phyloP scores from a whole-genome alignment of 2,888 invertebrate species.

The Kuschelorhynchus macadamiae region DNA sequence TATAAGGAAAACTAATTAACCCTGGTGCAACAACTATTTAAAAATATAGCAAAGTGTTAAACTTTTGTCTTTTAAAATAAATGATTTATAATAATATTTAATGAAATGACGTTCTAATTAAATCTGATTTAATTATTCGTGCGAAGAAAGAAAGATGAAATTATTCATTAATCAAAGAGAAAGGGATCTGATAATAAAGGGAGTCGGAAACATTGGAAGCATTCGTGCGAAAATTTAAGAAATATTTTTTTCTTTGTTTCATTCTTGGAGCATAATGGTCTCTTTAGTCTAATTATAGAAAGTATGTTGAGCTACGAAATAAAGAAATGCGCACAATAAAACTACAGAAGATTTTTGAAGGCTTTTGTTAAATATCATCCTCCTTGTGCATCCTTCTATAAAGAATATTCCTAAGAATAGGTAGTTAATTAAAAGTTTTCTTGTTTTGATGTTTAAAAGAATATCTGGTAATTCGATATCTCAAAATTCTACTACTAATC shows the following conservation, averaged over 20 bases:
- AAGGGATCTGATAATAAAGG: conserved; percentile 24
- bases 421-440: too few species aligned
- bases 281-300: conserved; percentile 18
- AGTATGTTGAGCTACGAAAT: conserved; percentile 11
- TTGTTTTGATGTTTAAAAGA: too few species aligned
- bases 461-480: too few species aligned
- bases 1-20: too few species aligned
- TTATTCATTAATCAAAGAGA: conserved; percentile 28
- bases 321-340: conserved; percentile 14
- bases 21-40: too few species aligned
- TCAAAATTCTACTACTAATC: too few species aligned
- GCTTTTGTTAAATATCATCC: too few species aligned
- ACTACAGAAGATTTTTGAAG: too few species aligned
- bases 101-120: conserved; percentile 20
- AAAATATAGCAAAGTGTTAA: too few species aligned
- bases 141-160: conserved; percentile 14
- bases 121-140: conserved; percentile 12
- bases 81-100: background rate
- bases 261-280: conserved; percentile 5
- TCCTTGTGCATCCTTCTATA: too few species aligned
- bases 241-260: conserved; percentile 14
- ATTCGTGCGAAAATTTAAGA: conserved; percentile 21
- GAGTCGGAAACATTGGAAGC: conserved; percentile 8
- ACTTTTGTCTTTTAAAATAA: too few species aligned
- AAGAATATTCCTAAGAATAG: too few species aligned